Base-by-base conservation (phyloP, 2,113 vertebrate genomes). In the Hypanus sabinus region DNA sequence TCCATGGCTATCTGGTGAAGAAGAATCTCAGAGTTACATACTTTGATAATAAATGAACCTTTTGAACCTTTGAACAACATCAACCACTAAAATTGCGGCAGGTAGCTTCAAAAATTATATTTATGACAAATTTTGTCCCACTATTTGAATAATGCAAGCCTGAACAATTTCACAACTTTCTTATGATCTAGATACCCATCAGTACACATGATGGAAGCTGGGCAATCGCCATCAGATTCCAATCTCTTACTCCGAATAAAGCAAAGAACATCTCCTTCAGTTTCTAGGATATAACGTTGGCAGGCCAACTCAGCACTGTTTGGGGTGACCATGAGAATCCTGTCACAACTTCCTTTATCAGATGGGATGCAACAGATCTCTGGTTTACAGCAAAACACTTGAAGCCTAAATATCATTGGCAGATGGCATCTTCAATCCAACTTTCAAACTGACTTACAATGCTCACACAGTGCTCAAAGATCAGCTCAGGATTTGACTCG, bases 401-500 rank as follows among this genome's bases (percentile, higher is more conserved):
- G 96, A 96, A 30, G 96, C 95, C 10, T 96, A 94, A 18, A 96
- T 75, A 7, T 94, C 92, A 76, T 95, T 96, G 0, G 77, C 70
- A 60, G 94, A 94, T 71, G 46, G 94, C 8, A 94, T 94, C 0
- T 94, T 94, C 33, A 93, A 94, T 95, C 96, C 96, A 96, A 36
- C 96, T 96, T 94, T 96, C 96, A 73, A 96, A 96, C 93, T 95
- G 94, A 27, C 96, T 95, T 36, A 94, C 96, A 0, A 96, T 94
- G 71, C 96, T 96, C 11, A 96, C 91, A 94, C 96, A 96, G 94
- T 96, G 95, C 94, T 96, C 95, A 93, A 96, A 30, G 75, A 95
- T 95, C 1, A 94, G 95, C 33, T 95, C 95, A 71, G 94, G 77
- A 95, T 95, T 75, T 96, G 94, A 33, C 90, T 94, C 33, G 95